Base-by-base conservation (phyloP, 2,113 vertebrate genomes). In the Hypocryptadius cinnamomeus region DNA sequence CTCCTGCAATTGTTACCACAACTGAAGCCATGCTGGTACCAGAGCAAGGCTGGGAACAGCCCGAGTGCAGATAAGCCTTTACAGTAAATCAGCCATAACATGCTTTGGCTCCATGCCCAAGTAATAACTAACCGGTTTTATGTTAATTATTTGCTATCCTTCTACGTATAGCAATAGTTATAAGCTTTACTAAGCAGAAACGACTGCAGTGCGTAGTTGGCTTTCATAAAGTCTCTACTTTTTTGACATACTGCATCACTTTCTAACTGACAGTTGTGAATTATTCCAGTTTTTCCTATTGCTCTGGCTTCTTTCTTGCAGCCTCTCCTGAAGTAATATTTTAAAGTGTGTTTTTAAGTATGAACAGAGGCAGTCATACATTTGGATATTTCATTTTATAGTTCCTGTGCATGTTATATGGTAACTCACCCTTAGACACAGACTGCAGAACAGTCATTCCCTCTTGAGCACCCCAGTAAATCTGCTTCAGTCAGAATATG, bases 71-170 rank as follows among this genome's bases (percentile, higher is more conserved):
- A 94, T 90, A 92, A 96, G 79, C 79, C 63, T 80, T 92, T 82
- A 78, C 3, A 2, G 85, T 74, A 93, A 93, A 94, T 85, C 95
- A 85, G 56, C 85, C 85, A 56, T 66, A 93, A 91, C 61, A 25
- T 15, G 44, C 31, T 24, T 88, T 96, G 94, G 94, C 92, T 93
- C 48, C 82, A 45, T 23, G 65, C 68, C 79, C 57, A 56, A 68
- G 85, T 86, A 94, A 92, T 91, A 93, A 93, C 90, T 94, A 96
- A 95, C 82, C 48, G 42, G 83, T 64, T 94, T 85, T 64, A 91
- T 92, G 94, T 96, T 94, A 96, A 96, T 92, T 91, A 96, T 96
- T 95, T 94, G 79, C 91, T 94, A 73, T 80, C 71, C 33, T 90
- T 93, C 61, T 74, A 71, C 6, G 2, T 44, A 71, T 4, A 91